These are phyloP conservation scores for Oncorhynchus masou DNA, from an alignment of 2,113 vertebrate genomes.

Conservation along the genomic window DNA sequence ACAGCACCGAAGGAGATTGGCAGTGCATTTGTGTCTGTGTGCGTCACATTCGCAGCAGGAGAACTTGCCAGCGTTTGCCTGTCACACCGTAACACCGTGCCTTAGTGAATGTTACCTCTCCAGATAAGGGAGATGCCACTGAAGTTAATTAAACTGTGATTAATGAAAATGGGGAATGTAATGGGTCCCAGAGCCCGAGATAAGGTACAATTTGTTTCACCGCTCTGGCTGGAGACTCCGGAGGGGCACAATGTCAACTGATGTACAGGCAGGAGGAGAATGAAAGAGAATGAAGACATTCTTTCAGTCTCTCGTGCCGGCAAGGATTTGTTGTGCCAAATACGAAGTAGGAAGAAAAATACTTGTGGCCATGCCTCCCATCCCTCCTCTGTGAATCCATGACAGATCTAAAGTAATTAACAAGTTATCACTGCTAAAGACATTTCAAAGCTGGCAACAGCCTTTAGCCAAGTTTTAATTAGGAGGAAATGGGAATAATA, in stretches of 20 bases:
- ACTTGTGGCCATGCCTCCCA: no score
- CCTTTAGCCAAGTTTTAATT: no score
- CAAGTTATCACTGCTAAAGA: background rate
- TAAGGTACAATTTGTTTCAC: constrained; percentile 23
- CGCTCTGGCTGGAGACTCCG: constrained; percentile 12
- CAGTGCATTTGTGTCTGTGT: background rate
- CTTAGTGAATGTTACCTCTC: constrained; percentile 11
- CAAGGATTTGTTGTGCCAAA: background rate
- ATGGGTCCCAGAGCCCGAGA: constrained; percentile 14
- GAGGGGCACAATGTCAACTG: constrained; percentile 5
- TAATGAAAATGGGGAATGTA: constrained; percentile 23
- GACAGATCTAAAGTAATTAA: background rate
- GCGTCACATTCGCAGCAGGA: background rate
- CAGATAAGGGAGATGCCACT: constrained; percentile 30
- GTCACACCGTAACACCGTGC: background rate
- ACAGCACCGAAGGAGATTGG: background rate
- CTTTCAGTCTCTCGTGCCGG: background rate
- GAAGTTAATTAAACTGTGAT: constrained; percentile 42
- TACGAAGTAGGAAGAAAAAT: background rate
- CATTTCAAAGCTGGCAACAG: no score
- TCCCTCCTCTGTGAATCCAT: background rate
- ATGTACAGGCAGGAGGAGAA: background rate
- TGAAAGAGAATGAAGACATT: constrained; percentile 5
- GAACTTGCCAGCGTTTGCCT: background rate
- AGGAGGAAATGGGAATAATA: no score